A percentile compares a stretch with the other conserved stretches of the same genome.
These are phyloP conservation scores for Zaprionus taronus DNA, from an alignment of 1,140 invertebrate species.

Conservation along the genomic window DNA sequence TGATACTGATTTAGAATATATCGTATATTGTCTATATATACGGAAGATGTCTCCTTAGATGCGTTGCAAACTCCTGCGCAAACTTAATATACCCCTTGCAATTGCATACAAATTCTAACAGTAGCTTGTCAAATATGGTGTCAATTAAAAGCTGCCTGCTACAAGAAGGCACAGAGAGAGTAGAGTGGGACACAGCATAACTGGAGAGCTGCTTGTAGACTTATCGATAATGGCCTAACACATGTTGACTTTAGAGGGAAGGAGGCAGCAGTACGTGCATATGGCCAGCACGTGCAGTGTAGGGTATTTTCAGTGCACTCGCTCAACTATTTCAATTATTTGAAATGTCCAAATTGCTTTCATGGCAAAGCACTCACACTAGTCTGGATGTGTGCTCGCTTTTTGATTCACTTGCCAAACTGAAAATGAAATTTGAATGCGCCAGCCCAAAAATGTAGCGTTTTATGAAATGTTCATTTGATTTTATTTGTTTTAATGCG, in stretches of 20 bases:
- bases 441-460: background rate
- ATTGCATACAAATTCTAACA: no score
- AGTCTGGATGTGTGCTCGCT: background rate
- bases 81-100: background rate
- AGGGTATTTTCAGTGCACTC: background rate
- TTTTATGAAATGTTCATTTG: constrained; percentile 47
- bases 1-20: no score
- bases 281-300: no score
- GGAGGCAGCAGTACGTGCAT: no score
- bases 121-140: background rate
- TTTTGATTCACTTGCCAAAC: background rate
- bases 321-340: background rate
- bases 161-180: background rate
- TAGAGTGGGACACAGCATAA: no score
- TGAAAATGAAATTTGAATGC: background rate
- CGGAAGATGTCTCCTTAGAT: no score
- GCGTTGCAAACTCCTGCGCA: background rate
- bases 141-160: background rate
- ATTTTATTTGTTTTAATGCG: constrained; percentile 67
- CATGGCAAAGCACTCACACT: background rate
- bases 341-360: background rate
- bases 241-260: background rate
- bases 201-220: no score
- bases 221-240: background rate
- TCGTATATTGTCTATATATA: no score